Percentiles rank a stretch among this genome's conserved stretches.
Conservation (phyloP, 1,140 invertebrate species). For the Drosophila seguyi region DNA sequence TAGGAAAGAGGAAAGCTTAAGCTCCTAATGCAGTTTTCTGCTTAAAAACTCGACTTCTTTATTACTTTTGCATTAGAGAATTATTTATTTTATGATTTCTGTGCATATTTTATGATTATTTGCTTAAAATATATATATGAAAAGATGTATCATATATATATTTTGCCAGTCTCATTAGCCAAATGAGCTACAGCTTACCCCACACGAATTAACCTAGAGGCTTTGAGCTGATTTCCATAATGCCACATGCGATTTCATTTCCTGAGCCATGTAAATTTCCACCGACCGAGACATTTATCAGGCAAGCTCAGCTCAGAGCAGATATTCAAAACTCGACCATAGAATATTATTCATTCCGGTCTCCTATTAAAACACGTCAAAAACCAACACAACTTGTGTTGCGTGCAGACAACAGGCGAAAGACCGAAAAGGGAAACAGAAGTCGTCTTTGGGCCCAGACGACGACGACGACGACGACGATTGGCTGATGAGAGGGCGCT, state of each 20-base stretch:
- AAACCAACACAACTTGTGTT: conserved; percentile 66
- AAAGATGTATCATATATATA: no score
- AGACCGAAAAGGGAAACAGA: conserved; percentile 58
- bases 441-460: conserved; percentile 54
- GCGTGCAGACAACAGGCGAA: conserved; percentile 72
- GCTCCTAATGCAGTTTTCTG: background rate
- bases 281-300: conserved; percentile 67
- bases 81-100: background rate
- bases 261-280: conserved; percentile 71
- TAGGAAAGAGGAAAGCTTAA: background rate
- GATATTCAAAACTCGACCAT: conserved; percentile 67
- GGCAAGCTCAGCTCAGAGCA: conserved; percentile 13
- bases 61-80: background rate
- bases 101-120: background rate
- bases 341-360: conserved; percentile 56
- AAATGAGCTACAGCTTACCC: conserved; percentile 11
- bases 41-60: background rate
- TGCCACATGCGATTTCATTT: conserved; percentile 63
- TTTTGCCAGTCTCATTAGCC: conserved; percentile 6
- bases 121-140: background rate
- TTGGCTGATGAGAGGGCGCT: conserved; percentile 64
- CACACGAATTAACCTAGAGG: conserved; percentile 17
- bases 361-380: conserved; percentile 22
- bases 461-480: conserved; percentile 35
- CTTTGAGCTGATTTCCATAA: conserved; percentile 32